Conservation (phyloP, 2,888 invertebrate species). For the Podabrus alpinus region DNA sequence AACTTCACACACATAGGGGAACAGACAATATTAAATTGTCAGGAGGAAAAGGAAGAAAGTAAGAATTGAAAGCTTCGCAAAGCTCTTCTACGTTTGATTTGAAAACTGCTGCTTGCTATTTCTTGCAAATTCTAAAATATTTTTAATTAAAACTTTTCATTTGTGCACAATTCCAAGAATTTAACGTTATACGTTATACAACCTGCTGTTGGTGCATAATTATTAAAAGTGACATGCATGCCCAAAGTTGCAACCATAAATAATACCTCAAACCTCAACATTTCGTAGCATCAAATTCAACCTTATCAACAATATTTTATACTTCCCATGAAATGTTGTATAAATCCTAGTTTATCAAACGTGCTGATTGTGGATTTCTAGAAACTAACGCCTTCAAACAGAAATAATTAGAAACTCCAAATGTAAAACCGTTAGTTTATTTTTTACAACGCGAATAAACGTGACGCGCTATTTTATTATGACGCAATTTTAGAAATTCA, state of each 20-base stretch:
- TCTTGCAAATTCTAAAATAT: not conserved
- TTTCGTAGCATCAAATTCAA: slow-evolving; percentile 26
- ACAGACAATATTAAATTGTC: too few relatives aligned
- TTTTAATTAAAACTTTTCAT: not conserved
- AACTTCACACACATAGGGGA: too few relatives aligned
- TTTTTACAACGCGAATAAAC: not conserved
- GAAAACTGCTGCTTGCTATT: not conserved
- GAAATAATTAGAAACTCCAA: slow-evolving; percentile 4
- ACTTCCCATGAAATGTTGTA: slow-evolving; percentile 11
- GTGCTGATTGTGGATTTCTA: slow-evolving; percentile 19
- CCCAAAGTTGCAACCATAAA: slow-evolving; percentile 22
- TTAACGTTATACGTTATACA: not conserved
- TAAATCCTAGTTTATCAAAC: slow-evolving; percentile 4
- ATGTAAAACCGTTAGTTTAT: not conserved
- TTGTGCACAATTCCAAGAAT: slow-evolving; percentile 1
- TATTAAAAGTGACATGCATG: slow-evolving; percentile 5
- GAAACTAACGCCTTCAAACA: slow-evolving; percentile 21
- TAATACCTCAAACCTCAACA: slow-evolving; percentile 1
- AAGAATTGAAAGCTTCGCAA: too few relatives aligned
- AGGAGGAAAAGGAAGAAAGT: too few relatives aligned
- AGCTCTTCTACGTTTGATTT: not conserved
- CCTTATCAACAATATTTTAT: slow-evolving; percentile 23
- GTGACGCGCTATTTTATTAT: not conserved
- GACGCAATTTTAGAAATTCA: not conserved
- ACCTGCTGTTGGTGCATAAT: slow-evolving; percentile 7